These are phyloP conservation scores for Scolanthus callimorphus DNA, from an alignment of 92 coral and sea anemone species.

Conservation along the genomic window DNA sequence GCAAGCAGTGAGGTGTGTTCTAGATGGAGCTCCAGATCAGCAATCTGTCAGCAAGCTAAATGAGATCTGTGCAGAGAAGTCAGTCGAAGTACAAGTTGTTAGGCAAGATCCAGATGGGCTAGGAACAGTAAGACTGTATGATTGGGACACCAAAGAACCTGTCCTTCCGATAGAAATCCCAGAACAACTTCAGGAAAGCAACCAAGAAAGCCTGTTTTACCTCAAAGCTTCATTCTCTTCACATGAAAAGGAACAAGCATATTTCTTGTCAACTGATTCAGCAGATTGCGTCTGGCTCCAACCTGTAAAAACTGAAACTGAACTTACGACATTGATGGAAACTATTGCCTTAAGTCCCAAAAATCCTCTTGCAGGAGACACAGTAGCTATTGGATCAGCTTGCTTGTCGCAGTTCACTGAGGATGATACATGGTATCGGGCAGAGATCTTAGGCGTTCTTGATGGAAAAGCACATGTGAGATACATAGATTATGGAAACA, in stretches of 20 bases:
- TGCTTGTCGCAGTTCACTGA: constrained; percentile 67
- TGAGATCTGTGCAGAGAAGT: constrained; percentile 53
- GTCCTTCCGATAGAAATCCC: constrained; percentile 41
- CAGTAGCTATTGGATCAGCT: constrained; percentile 17
- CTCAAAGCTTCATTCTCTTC: constrained; percentile 22
- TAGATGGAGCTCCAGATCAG: constrained; percentile 47
- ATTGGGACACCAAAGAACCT: constrained; percentile 33
- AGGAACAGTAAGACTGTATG: constrained; percentile 44
- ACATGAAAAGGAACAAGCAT: constrained; percentile 32
- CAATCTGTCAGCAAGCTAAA: constrained; percentile 32
- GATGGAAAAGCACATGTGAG: constrained; percentile 33
- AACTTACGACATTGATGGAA: constrained; percentile 60
- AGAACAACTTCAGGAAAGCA: neutral
- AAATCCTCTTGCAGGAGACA: constrained; percentile 4
- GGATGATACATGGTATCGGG: constrained; percentile 78
- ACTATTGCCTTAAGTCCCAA: constrained; percentile 52
- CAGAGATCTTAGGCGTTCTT: constrained; percentile 39
- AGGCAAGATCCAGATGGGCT: constrained; percentile 18
- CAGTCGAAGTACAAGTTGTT: constrained; percentile 54
- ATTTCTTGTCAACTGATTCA: constrained; percentile 55
- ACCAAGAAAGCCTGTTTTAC: constrained; percentile 17
- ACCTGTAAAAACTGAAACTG: constrained; percentile 47
- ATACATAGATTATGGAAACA: constrained; percentile 89
- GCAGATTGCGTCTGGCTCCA: constrained; percentile 74
- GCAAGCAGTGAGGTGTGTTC: constrained; percentile 73